A percentile compares a stretch with the other conserved stretches of the same genome.
phyloP scores from a whole-genome alignment of 2,797 vertebrate genomes.

The Gobio occitaniae region DNA sequence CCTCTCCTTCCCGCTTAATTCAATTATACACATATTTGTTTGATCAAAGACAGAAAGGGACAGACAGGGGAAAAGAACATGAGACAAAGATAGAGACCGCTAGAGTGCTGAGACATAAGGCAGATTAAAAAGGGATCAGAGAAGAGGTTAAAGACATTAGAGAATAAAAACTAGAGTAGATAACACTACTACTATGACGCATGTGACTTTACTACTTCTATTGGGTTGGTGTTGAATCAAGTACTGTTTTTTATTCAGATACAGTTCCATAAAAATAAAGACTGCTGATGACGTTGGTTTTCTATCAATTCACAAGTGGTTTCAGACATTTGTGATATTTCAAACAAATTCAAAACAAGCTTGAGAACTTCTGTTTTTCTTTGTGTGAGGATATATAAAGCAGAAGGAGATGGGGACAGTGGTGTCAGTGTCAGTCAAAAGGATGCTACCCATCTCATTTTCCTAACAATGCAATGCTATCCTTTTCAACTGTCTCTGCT shows the following conservation, averaged over 20 bases:
- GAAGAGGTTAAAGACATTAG: background rate
- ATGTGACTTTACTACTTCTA: background rate
- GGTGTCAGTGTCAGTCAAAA: background rate
- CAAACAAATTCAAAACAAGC: background rate
- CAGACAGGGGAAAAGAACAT: background rate
- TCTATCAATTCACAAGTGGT: background rate
- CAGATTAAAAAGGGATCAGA: conserved; percentile 9
- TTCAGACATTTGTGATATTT: background rate
- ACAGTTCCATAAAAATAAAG: background rate
- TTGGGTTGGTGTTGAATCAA: background rate
- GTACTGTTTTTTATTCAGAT: background rate
- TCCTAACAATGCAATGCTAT: background rate
- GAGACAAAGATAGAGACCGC: background rate
- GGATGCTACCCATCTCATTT: background rate
- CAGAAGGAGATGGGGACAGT: background rate
- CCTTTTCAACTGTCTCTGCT: background rate
- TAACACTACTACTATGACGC: background rate
- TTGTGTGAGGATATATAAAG: background rate
- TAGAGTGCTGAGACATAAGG: background rate
- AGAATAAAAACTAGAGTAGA: conserved; percentile 18
- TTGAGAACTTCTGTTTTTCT: background rate
- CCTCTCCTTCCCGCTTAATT: background rate
- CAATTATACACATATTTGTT: conserved; percentile 8
- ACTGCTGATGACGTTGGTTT: background rate
- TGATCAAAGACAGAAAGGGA: conserved; percentile 7